A percentile compares a stretch with the other conserved stretches of the same genome.
phyloP scores from a whole-genome alignment of 1,140 invertebrate species.

The Solenopsis fugax region DNA sequence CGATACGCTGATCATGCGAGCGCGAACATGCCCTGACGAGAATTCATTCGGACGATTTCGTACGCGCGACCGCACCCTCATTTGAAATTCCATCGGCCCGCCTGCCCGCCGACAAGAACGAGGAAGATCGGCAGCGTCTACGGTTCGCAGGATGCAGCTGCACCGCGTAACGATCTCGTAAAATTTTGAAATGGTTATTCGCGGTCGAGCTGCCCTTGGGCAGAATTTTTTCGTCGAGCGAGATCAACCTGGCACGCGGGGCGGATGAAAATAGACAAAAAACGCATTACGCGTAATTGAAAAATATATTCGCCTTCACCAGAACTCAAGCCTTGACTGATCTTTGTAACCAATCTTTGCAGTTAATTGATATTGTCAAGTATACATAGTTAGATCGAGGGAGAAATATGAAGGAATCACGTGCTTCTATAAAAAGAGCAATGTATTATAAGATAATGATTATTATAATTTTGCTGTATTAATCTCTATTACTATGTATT shows the following conservation, averaged over 20 bases:
- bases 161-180: slow-evolving; percentile 56
- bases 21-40: slow-evolving; percentile 39
- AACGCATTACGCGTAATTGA: not conserved
- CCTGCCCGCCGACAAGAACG: not conserved
- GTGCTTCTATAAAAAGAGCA: not conserved
- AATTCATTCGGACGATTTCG: slow-evolving; percentile 46
- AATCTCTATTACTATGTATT: slow-evolving; percentile 15
- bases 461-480: slow-evolving; percentile 41
- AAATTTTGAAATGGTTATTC: slow-evolving; percentile 33
- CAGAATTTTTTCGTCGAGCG: not conserved
- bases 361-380: slow-evolving; percentile 31
- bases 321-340: not conserved
- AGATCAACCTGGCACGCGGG: not conserved
- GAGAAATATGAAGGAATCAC: not conserved
- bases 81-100: slow-evolving; percentile 56
- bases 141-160: slow-evolving; percentile 39
- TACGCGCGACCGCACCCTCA: slow-evolving; percentile 51
- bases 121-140: slow-evolving; percentile 3
- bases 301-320: not conserved
- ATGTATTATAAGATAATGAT: not conserved
- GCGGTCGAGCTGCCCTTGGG: not conserved
- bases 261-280: not conserved
- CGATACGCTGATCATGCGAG: slow-evolving; percentile 1
- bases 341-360: not conserved
- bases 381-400: not conserved